Conservation (phyloP, 2,888 invertebrate species). For the Galerucella calmariensis region DNA sequence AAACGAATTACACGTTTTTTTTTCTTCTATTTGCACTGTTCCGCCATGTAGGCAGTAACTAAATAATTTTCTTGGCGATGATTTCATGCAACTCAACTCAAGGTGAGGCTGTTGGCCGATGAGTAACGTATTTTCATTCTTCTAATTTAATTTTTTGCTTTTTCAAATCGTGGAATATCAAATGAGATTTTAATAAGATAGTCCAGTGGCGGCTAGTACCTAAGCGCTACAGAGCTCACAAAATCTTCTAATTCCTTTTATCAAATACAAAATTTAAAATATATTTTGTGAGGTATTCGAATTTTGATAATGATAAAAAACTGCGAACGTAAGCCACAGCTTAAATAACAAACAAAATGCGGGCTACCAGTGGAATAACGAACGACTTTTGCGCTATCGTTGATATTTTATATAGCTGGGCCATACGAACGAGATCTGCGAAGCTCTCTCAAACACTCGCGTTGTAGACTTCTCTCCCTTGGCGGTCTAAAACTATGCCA, state of each 20-base stretch:
- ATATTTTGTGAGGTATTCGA: not conserved
- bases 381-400: too few species aligned
- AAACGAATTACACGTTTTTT: not conserved
- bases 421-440: too few species aligned
- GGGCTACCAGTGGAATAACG: too few species aligned
- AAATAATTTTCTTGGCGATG: constrained; percentile 29
- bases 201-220: not conserved
- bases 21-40: not conserved
- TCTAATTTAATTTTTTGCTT: not conserved
- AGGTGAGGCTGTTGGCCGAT: constrained; percentile 34
- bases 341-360: too few species aligned
- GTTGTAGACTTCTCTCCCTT: too few species aligned
- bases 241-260: too few species aligned
- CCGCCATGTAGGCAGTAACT: not conserved
- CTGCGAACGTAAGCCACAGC: too few species aligned
- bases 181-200: constrained; percentile 20
- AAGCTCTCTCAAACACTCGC: too few species aligned
- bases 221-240: too few species aligned
- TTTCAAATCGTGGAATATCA: not conserved
- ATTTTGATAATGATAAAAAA: not conserved
- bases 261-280: too few species aligned
- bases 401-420: too few species aligned
- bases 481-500: too few species aligned
- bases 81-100: constrained; percentile 34
- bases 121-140: constrained; percentile 17